Conservation (phyloP, 2,888 invertebrate genomes). For the Hypselothyrea guttata region DNA sequence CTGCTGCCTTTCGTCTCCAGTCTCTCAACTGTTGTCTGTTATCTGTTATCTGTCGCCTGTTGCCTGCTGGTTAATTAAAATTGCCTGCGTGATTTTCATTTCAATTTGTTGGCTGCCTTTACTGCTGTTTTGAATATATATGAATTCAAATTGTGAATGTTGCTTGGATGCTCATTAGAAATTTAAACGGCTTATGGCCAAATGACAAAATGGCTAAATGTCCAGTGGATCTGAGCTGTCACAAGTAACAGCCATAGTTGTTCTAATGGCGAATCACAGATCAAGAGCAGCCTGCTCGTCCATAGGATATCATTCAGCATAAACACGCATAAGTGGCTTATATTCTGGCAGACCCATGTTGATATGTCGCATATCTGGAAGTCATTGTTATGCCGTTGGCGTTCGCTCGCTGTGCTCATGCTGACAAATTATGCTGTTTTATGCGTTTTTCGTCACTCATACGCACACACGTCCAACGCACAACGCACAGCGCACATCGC, state of each 20-base stretch:
- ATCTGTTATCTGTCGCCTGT: neutral
- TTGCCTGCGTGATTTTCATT: conserved; percentile 26
- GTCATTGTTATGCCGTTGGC: conserved; percentile 69
- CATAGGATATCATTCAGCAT: neutral
- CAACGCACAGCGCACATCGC: conserved; percentile 18
- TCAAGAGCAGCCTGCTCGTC: neutral
- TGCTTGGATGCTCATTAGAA: conserved; percentile 2
- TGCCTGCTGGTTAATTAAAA: conserved; percentile 34
- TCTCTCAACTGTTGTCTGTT: neutral
- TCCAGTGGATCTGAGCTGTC: neutral
- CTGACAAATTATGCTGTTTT: conserved; percentile 76
- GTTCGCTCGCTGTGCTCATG: conserved; percentile 50
- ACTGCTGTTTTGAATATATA: neutral
- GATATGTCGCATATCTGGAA: conserved; percentile 11
- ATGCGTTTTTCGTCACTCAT: conserved; percentile 65
- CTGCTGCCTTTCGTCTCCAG: no score
- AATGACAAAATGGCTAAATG: no score
- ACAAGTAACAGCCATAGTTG: neutral
- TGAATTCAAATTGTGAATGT: no score
- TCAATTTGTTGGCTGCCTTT: conserved; percentile 8
- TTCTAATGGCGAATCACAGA: neutral
- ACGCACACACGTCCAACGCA: conserved; percentile 17
- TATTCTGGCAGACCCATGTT: neutral
- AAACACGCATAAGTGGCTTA: neutral
- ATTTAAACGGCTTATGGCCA: neutral